phyloP scores from a whole-genome alignment of 92 coral and sea anemone genomes.

The Meandrina meandrites region DNA sequence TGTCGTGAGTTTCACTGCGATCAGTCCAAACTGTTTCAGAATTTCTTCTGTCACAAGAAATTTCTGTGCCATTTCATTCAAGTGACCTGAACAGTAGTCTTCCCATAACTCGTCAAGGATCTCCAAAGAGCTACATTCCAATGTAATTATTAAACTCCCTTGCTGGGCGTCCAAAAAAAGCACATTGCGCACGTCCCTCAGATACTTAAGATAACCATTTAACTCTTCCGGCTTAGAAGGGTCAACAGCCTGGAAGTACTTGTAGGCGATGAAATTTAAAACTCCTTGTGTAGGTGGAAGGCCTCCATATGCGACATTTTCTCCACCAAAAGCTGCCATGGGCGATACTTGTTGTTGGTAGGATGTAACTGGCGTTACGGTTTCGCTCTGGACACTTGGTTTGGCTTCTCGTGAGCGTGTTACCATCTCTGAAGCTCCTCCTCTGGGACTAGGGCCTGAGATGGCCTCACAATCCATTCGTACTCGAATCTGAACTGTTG shows the following conservation, averaged over 20 bases:
- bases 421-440: not conserved
- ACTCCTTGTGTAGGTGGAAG: not conserved
- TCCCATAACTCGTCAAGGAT: not conserved
- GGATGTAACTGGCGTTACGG: not conserved
- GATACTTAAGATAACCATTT: not conserved
- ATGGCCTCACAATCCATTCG: conserved; percentile 1
- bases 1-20: not conserved
- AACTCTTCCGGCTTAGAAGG: not conserved
- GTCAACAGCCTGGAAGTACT: not conserved
- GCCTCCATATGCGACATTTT: not conserved
- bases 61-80: not conserved
- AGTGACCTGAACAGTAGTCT: not conserved
- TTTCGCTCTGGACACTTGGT: not conserved
- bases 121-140: not conserved
- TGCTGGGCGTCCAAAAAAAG: not conserved
- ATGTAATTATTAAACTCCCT: not conserved
- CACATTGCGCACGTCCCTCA: not conserved
- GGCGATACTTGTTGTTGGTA: not conserved
- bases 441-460: not conserved
- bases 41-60: not conserved
- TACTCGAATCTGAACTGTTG: not conserved
- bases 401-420: not conserved
- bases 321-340: not conserved
- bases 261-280: not conserved
- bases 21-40: not conserved